Evolutionary conservation across 2,888 invertebrate species (phyloP), one percentile per base, ranked within the genome.

Genomic region (Automeris io): DNA sequence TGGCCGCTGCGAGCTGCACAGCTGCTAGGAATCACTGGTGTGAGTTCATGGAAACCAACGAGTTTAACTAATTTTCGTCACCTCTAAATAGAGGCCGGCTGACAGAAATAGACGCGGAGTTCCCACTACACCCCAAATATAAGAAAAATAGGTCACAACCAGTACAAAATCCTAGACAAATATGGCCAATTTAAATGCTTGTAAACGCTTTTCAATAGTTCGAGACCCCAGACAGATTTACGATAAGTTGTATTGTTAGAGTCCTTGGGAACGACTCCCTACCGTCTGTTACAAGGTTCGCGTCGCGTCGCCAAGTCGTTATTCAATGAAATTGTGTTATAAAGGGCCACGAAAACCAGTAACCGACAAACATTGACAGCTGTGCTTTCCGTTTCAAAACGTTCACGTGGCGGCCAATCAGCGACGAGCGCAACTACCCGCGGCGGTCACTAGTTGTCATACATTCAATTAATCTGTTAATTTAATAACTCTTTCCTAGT

Each of bases 311-410:
- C 37, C 37, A 43, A 32, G 52, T 54, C 45, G 49, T 60, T 58
- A 57, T 64, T 57, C 59, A 69, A 69, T 67, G 48, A 61, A 61
- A 54, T 62, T 61, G 57, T 58, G 60, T 66, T 67, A 57, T 66
- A 61, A 69, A 68, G 67, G 66, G 67, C 65, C 65, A 55, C 53
- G 50, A 48, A 53, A 54, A 58, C 46, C 47, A 26, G 39, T 45
- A 51, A 54, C 54, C 42, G 53, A 49, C 54, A 50, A 54, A 53
- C 49, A 46, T 40, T 51, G 61, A 58, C 70, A 70, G 70, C 67
- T 70, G 70, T 58, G 59, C 52, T 63, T 59, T 63, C 62, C 69
- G 69, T 65, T 68, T 50, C 46, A 51, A 51, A 42, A 55, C 49
- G 34, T 31, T 45, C 47, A 47, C 50, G 54, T 53, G 50, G 61